These are phyloP conservation scores for Drosophila vallismaia DNA, from an alignment of 2,888 invertebrate genomes.

Conservation along the genomic window DNA sequence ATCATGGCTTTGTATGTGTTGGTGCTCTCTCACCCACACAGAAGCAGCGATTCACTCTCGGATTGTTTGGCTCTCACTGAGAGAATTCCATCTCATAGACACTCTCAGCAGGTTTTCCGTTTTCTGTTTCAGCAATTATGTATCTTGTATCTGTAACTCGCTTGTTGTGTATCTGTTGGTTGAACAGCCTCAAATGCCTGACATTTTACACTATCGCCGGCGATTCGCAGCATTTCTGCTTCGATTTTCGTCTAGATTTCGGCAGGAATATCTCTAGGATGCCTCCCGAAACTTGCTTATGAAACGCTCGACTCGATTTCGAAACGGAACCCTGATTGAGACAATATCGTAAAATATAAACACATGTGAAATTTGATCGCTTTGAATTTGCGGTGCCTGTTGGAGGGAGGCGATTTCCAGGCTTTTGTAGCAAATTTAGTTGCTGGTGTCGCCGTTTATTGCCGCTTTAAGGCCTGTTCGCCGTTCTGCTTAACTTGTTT, in stretches of 20 bases:
- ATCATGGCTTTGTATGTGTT: constrained; percentile 49
- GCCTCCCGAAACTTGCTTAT: not conserved
- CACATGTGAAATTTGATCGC: constrained; percentile 75
- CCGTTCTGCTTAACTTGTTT: constrained; percentile 77
- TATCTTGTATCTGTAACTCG: constrained; percentile 76
- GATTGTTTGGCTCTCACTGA: constrained; percentile 1
- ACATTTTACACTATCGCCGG: constrained; percentile 76
- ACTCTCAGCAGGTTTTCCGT: constrained; percentile 68
- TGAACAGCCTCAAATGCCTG: constrained; percentile 66
- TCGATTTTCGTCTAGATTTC: constrained; percentile 32
- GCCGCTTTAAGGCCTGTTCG: constrained; percentile 53
- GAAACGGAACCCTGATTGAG: constrained; percentile 70
- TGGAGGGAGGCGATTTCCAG: constrained; percentile 2
- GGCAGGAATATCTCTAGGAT: not conserved
- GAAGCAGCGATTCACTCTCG: not conserved
- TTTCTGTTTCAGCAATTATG: constrained; percentile 67
- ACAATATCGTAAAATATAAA: constrained; percentile 79
- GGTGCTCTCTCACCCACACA: constrained; percentile 58
- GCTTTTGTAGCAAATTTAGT: constrained; percentile 62
- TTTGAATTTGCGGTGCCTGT: not conserved
- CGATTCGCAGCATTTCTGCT: constrained; percentile 50
- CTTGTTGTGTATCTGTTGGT: constrained; percentile 56
- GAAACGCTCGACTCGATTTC: not conserved
- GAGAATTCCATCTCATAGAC: constrained; percentile 68
- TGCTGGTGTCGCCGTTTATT: constrained; percentile 66